Conservation (phyloP, 2,888 invertebrate genomes). For the Eugnorisma glareosa region DNA sequence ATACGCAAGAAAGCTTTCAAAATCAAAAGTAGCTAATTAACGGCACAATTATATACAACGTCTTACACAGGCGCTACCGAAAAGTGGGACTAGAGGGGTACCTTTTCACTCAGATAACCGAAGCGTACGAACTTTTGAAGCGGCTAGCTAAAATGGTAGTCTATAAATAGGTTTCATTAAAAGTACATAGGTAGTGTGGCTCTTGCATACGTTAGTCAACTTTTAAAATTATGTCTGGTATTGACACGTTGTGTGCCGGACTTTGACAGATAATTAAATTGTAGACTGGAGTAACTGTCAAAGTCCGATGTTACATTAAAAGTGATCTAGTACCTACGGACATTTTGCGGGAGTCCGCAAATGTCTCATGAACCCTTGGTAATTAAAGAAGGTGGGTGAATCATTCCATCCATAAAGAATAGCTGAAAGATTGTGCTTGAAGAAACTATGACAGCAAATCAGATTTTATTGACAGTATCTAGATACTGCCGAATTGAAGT, state of each 20-base stretch:
- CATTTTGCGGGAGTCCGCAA: too few species aligned
- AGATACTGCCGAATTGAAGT: too few species aligned
- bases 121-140: background rate
- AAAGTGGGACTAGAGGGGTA: background rate
- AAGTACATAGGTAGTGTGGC: background rate
- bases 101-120: background rate
- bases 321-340: too few species aligned
- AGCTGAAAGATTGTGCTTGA: background rate
- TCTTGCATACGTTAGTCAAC: background rate
- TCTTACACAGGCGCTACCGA: background rate
- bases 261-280: too few species aligned
- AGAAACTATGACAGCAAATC: background rate
- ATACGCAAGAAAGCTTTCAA: background rate
- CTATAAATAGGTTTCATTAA: background rate
- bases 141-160: too few species aligned
- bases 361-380: too few species aligned
- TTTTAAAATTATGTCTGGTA: background rate
- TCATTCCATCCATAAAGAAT: background rate
- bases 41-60: background rate
- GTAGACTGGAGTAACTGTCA: too few species aligned
- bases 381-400: background rate
- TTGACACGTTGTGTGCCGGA: background rate
- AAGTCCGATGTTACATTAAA: too few species aligned
- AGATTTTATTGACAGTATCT: background rate
- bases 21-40: background rate